Evolutionary conservation across 1,140 invertebrate genomes (phyloP), one percentile per base, ranked within the genome.

Genomic region (Saccostrea glomerata): DNA sequence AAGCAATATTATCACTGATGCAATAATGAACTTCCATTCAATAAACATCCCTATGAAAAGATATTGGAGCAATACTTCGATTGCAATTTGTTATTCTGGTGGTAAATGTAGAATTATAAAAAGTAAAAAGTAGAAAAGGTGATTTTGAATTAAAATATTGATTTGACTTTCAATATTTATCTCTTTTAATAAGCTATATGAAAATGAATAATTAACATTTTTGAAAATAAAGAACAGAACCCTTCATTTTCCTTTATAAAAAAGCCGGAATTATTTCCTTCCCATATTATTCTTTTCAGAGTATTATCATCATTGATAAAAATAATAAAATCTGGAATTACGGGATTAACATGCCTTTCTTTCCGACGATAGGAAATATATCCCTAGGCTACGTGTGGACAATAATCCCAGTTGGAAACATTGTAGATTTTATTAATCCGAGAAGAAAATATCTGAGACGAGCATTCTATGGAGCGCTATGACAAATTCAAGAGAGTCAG

Each of bases 1-100:
- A 83, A 98, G 97, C 58, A 98, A 98, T 95, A 92, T 98, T 1
- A 95, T 98, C 56, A 95, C 97, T 0, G 98, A 98, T 93, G 96
- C 97, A 9, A 96, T 97, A 90, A 94, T 97, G 54, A 91, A 96
- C 91, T 95, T 96, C 20, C 82, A 87, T 82, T 77, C 86, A 15
- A 25, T 56, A n/a, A 85, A 40, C 54, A 56, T 92, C n/a, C 88
- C 90, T 0, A 88, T 89, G 13, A 91, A 93, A 40, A 84, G 88
- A 15, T 88, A 91, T 23, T 98, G 97, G 97, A 97, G 97, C 0
- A 96, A 97, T 93, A 96, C 96, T 9, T 95, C 97, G 0, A 97
- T 98, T 90, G 97, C 96, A 11, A 84, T 98, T 0, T 94, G 97
- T 2, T 97, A 98, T 94, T 96, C 97, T 36, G 97, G 98, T 40